Evolutionary conservation across 2,797 vertebrate genomes (phyloP).

Genomic region (Trichosurus vulpecula): DNA sequence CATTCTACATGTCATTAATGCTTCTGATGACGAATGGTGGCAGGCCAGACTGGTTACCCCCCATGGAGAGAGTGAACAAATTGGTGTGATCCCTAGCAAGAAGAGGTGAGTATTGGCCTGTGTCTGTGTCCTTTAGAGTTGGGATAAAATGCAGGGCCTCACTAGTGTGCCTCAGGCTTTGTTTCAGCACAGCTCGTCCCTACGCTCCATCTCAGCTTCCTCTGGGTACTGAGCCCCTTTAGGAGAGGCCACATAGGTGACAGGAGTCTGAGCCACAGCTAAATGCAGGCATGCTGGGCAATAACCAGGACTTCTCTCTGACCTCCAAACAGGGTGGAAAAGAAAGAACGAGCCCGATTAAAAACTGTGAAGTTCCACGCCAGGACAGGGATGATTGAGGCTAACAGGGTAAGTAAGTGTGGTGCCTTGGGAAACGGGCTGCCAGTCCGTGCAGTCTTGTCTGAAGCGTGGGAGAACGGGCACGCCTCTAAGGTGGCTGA

Average conservation of each 20-base stretch:
- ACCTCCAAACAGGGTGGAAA: conserved; percentile 92
- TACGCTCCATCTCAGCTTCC: not conserved
- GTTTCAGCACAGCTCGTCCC: too few relatives aligned
- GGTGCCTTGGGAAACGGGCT: conserved; percentile 43
- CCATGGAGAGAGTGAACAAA: conserved; percentile 98
- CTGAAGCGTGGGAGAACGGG: conserved; percentile 24
- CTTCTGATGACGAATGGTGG: conserved; percentile 99
- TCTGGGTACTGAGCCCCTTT: not conserved
- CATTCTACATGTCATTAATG: conserved; percentile 98
- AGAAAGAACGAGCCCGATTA: conserved; percentile 99
- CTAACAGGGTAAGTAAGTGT: conserved; percentile 94
- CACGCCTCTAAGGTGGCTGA: conserved; percentile 35
- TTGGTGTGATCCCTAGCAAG: conserved; percentile 99
- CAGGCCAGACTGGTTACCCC: conserved; percentile 98
- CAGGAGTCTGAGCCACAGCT: not conserved
- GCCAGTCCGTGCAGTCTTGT: conserved; percentile 28
- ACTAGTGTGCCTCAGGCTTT: too few relatives aligned
- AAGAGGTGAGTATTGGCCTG: conserved; percentile 89
- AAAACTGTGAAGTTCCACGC: conserved; percentile 99
- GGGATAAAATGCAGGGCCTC: not conserved
- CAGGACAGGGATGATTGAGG: conserved; percentile 98
- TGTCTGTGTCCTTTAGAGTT: not conserved
- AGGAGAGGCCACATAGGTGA: not conserved
- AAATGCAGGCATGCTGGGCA: not conserved
- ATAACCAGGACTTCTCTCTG: conserved; percentile 69